Base-by-base conservation (phyloP, 2,113 vertebrate genomes). In the Scolopax mira region DNA sequence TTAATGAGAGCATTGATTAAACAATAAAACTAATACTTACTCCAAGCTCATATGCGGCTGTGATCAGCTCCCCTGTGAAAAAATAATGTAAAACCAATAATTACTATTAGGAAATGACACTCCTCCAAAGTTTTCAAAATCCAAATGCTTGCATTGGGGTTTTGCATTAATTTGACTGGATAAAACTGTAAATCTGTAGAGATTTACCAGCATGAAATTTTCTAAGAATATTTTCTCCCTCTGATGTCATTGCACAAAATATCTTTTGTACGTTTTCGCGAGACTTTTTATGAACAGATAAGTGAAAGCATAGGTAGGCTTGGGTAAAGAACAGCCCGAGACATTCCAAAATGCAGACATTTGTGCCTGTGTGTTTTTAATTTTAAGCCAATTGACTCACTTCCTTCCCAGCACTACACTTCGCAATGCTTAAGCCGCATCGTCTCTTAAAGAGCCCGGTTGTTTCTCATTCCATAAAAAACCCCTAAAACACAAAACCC, bases 1-100 rank as follows among this genome's bases (percentile, higher is more conserved):
- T 99, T 99, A 99, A 99, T 99, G 99, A 99, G 99, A 99, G 99
- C 99, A 99, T 99, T 99, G 99, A 99, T 99, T 99, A 99, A 99
- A 99, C 99, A 99, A 99, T 99, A 99, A 98, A 98, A 99, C 98
- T 99, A 99, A 99, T 99, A 98, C 99, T 99, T 99, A 99, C 99
- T 99, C 99, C 99, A 98, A 99, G 99, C 99, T 99, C 99, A 98
- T 99, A 99, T 97, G 99, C 99, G 96, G 99, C 98, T 98, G 99
- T 99, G 99, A 99, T 99, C 99, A 99, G 98, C 98, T 99, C 99
- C 99, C 99, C 99, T 99, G 99, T 99, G 99, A 98, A 99, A 99
- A 99, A 99, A 99, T 99, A 99, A 99, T 99, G 99, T 99, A 99
- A 99, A 99, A 99, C 99, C 99, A 99, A 99, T 99, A 98, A 99